Evolutionary conservation across 2,113 vertebrate genomes (phyloP).

Genomic region (Phaethon lepturus): DNA sequence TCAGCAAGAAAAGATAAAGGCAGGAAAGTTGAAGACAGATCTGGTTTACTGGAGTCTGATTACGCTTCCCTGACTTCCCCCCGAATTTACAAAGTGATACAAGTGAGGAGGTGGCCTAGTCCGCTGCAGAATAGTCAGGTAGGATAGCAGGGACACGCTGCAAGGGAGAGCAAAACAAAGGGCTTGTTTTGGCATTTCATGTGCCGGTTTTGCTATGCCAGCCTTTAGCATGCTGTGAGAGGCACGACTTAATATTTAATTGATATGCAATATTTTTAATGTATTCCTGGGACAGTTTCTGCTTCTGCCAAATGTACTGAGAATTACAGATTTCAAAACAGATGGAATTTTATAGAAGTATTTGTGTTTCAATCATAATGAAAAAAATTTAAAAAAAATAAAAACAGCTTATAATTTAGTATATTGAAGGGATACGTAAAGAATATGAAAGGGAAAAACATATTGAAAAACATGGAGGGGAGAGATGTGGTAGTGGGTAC

Average conservation of each 20-base stretch:
- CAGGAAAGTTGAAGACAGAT: neutral
- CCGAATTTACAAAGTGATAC: too few relatives aligned
- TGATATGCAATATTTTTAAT: neutral
- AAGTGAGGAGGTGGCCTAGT: neutral
- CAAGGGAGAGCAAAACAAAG: neutral
- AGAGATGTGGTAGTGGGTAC: neutral
- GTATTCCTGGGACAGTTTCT: neutral
- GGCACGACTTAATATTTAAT: neutral
- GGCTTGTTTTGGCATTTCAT: neutral
- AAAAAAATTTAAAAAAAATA: neutral
- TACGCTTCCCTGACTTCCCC: neutral
- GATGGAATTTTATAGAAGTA: neutral
- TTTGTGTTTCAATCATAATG: neutral
- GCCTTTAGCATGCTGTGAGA: neutral
- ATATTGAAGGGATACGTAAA: neutral
- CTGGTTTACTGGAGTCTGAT: neutral
- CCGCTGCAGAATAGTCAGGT: neutral
- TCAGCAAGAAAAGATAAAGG: neutral
- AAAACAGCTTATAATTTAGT: neutral
- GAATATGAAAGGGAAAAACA: neutral
- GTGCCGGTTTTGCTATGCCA: neutral
- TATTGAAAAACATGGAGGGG: neutral
- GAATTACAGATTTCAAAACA: neutral
- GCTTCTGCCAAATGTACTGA: neutral
- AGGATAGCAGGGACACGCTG: too few relatives aligned